These are phyloP conservation scores for Myxocyprinus asiaticus DNA, from an alignment of 2,113 vertebrate species.

Conservation along the genomic window DNA sequence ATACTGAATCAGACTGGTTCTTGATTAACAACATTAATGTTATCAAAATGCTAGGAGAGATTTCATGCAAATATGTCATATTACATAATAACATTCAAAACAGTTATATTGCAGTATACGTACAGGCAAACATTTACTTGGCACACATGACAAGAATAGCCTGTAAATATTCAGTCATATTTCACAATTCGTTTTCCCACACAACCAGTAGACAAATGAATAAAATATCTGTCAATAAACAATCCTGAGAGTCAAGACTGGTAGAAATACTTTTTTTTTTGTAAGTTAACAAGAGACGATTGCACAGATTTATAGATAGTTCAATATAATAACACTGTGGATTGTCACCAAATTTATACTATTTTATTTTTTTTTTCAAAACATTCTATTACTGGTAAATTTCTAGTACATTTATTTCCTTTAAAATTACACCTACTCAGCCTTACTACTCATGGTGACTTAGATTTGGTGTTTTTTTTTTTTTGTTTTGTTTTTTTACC, in stretches of 20 bases:
- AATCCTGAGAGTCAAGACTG: constrained; percentile 41
- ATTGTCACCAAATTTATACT: too few species aligned
- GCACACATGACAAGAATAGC: constrained; percentile 16
- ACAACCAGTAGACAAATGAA: constrained; percentile 22
- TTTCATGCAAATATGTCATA: constrained; percentile 28
- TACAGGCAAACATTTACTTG: constrained; percentile 28
- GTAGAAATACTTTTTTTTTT: neutral
- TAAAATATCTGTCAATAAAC: neutral
- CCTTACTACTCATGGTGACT: neutral
- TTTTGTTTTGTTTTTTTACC: too few species aligned
- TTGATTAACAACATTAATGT: constrained; percentile 21
- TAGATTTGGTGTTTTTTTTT: neutral
- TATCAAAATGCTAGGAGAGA: constrained; percentile 20
- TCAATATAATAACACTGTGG: too few species aligned
- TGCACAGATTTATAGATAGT: too few species aligned
- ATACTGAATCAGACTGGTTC: constrained; percentile 8
- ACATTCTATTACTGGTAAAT: too few species aligned
- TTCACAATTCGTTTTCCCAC: constrained; percentile 1
- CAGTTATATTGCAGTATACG: constrained; percentile 29
- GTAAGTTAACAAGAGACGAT: too few species aligned
- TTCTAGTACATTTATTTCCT: constrained; percentile 7
- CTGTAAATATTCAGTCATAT: neutral
- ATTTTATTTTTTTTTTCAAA: too few species aligned
- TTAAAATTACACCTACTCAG: neutral
- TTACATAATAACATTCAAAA: constrained; percentile 9